A percentile compares a stretch with the other conserved stretches of the same genome.
phyloP scores from a whole-genome alignment of 2,113 vertebrate genomes.

The Cinclus mexicanus region DNA sequence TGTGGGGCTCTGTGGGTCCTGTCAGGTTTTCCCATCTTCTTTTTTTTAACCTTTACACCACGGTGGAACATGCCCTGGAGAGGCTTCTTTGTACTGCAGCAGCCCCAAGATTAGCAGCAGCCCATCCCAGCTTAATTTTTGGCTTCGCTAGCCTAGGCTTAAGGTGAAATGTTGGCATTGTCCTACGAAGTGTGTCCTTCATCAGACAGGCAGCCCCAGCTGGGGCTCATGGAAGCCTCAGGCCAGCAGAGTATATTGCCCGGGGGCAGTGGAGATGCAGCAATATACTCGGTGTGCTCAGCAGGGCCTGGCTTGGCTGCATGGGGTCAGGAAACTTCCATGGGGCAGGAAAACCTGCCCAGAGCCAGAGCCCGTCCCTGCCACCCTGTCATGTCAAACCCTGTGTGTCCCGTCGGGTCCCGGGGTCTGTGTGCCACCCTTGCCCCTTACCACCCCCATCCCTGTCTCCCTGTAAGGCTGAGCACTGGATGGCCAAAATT shows the following conservation, averaged over 20 bases:
- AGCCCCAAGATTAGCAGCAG: not conserved
- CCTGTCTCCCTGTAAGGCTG: not conserved
- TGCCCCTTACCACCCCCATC: not conserved
- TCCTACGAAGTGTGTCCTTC: not conserved
- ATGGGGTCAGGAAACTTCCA: constrained; percentile 38
- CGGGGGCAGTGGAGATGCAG: not conserved
- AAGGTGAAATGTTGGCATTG: constrained; percentile 40
- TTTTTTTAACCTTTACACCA: not conserved
- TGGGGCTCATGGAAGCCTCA: constrained; percentile 9
- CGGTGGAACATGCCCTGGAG: not conserved
- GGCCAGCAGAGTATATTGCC: constrained; percentile 17
- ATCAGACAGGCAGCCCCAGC: not conserved
- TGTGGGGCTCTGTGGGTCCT: not conserved
- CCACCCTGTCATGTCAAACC: not conserved
- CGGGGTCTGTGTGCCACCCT: not conserved
- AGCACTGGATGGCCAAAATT: not conserved
- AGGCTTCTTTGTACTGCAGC: not conserved
- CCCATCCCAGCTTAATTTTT: not conserved
- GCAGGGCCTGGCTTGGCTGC: constrained; percentile 22
- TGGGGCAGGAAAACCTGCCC: constrained; percentile 44
- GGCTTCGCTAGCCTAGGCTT: not conserved
- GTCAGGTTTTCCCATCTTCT: not conserved
- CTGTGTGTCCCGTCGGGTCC: not conserved
- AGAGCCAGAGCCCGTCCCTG: not conserved
- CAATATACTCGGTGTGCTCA: constrained; percentile 45